Percentiles rank a stretch among this genome's conserved stretches.
Conservation (phyloP, 2,888 invertebrate species). For the Pandemis heparana region DNA sequence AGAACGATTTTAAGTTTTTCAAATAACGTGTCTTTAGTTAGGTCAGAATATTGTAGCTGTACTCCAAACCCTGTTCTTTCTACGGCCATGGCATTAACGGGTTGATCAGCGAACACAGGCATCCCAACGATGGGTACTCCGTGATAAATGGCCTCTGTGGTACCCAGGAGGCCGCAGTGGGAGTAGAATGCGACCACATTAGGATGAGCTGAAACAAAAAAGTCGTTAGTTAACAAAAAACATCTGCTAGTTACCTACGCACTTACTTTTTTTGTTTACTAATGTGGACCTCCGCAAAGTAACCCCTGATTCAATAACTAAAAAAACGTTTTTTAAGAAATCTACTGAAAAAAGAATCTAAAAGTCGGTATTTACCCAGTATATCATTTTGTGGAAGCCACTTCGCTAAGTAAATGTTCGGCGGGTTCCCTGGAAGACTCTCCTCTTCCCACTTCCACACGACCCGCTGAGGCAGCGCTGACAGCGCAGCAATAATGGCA, state of each 20-base stretch:
- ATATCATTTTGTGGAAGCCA: constrained; percentile 88
- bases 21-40: constrained; percentile 77
- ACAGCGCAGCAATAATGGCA: constrained; percentile 74
- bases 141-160: constrained; percentile 84
- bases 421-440: constrained; percentile 76
- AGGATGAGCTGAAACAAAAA: constrained; percentile 71
- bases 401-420: constrained; percentile 82
- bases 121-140: constrained; percentile 86
- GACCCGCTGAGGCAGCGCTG: constrained; percentile 84
- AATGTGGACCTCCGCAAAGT: too few species aligned
- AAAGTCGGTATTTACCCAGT: background rate
- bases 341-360: too few species aligned
- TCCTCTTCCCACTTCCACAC: constrained; percentile 90
- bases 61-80: constrained; percentile 72
- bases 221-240: too few species aligned
- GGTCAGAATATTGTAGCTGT: constrained; percentile 69
- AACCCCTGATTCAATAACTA: too few species aligned
- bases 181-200: constrained; percentile 84
- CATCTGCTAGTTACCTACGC: too few species aligned
- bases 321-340: too few species aligned
- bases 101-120: constrained; percentile 86
- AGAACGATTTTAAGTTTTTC: constrained; percentile 79
- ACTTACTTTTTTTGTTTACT: too few species aligned
- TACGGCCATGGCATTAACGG: constrained; percentile 75
- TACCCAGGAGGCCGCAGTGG: constrained; percentile 85